Evolutionary conservation across 1,140 invertebrate genomes (phyloP).

Genomic region (Drosophila arizonae): DNA sequence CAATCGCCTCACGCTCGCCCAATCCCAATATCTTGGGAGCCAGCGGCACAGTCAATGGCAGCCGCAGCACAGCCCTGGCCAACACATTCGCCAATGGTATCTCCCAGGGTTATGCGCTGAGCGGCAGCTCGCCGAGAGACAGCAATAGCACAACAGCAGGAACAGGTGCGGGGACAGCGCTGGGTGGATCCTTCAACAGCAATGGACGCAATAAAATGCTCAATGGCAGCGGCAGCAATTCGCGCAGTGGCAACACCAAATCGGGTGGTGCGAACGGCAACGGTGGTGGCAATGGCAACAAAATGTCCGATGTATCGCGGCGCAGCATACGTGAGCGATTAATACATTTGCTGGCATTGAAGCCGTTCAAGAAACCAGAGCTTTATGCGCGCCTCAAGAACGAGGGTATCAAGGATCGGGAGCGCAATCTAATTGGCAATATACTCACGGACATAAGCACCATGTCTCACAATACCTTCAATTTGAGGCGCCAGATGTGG

Average conservation of each 20-base stretch:
- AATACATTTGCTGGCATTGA: conserved; percentile 95
- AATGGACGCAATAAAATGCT: conserved; percentile 66
- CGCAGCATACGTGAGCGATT: conserved; percentile 88
- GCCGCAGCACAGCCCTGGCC: conserved; percentile 59
- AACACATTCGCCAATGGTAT: conserved; percentile 80
- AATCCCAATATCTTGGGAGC: conserved; percentile 74
- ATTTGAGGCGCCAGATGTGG: conserved; percentile 92
- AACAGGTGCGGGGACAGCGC: conserved; percentile 20
- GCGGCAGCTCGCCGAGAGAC: conserved; percentile 67
- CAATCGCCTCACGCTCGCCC: conserved; percentile 62
- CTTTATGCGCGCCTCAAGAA: conserved; percentile 89
- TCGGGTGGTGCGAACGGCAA: conserved; percentile 23
- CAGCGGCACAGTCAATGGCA: conserved; percentile 68
- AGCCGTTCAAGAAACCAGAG: conserved; percentile 96
- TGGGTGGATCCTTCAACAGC: conserved; percentile 13
- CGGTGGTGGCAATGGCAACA: conserved; percentile 32
- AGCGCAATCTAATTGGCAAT: conserved; percentile 88
- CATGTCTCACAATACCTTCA: conserved; percentile 92
- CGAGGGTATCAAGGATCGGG: conserved; percentile 94
- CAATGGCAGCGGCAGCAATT: conserved; percentile 43
- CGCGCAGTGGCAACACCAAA: conserved; percentile 62
- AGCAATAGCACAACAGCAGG: conserved; percentile 9
- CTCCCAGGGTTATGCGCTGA: conserved; percentile 78
- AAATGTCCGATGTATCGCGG: conserved; percentile 72
- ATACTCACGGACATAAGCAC: conserved; percentile 91